phyloP scores from a whole-genome alignment of 2,113 vertebrate species.

The Petaurus breviceps region DNA sequence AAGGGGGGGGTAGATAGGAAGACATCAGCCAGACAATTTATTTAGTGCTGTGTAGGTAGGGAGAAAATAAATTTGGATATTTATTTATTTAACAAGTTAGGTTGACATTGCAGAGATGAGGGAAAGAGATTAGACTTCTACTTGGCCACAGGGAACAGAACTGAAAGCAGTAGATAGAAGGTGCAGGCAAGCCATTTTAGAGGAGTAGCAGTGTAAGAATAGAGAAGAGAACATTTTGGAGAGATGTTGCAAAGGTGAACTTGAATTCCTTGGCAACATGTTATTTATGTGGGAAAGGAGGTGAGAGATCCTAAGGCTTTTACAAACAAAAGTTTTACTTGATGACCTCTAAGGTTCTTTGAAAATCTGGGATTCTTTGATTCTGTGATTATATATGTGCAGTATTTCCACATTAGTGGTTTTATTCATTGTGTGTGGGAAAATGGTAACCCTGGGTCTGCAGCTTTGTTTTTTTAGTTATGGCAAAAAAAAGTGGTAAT shows the following conservation, averaged over 20 bases:
- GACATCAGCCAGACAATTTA: constrained; percentile 62
- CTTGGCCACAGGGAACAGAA: background rate
- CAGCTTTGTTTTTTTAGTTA: background rate
- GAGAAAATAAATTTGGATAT: background rate
- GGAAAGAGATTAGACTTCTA: background rate
- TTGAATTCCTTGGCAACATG: background rate
- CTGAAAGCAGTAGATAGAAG: background rate
- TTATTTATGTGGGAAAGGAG: background rate
- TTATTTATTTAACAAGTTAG: background rate
- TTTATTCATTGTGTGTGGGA: background rate
- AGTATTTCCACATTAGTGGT: background rate
- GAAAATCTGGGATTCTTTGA: background rate
- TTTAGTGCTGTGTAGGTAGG: background rate
- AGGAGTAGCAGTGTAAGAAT: background rate
- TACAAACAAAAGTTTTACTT: background rate
- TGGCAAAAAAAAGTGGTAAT: background rate
- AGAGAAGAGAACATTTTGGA: background rate
- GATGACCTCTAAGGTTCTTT: background rate
- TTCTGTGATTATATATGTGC: background rate
- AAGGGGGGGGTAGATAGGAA: constrained; percentile 51
- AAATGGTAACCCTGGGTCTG: background rate
- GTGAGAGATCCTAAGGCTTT: background rate
- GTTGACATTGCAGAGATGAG: background rate
- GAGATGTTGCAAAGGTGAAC: background rate
- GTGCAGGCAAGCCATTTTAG: background rate